A percentile compares a stretch with the other conserved stretches of the same genome.
These are phyloP conservation scores for Tipula helvola DNA, from an alignment of 2,888 invertebrate genomes.

Conservation along the genomic window DNA sequence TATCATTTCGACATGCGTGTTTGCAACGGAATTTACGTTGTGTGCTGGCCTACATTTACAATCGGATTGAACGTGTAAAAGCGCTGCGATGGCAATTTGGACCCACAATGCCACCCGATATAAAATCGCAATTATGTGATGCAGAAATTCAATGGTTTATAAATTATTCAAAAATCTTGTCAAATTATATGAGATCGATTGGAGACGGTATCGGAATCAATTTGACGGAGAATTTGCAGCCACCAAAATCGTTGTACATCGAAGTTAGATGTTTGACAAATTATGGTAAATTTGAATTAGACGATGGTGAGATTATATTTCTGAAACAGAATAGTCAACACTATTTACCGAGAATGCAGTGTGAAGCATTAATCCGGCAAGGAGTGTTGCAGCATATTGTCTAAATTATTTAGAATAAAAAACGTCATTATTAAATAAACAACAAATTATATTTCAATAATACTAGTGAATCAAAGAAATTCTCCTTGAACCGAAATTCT, in stretches of 20 bases:
- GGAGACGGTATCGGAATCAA: constrained; percentile 75
- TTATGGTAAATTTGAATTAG: constrained; percentile 88
- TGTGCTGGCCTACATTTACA: constrained; percentile 69
- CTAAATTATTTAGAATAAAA: constrained; percentile 17
- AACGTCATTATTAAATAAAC: not conserved
- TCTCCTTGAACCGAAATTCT: constrained; percentile 68
- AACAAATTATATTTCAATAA: not conserved
- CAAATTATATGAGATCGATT: constrained; percentile 80
- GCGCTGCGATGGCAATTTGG: constrained; percentile 95
- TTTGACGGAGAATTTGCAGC: constrained; percentile 73
- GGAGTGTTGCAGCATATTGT: constrained; percentile 71
- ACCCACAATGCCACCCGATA: constrained; percentile 74
- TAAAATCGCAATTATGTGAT: constrained; percentile 64
- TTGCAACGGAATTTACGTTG: constrained; percentile 84
- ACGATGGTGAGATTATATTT: constrained; percentile 81
- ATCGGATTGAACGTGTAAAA: constrained; percentile 65
- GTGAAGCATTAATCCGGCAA: constrained; percentile 81
- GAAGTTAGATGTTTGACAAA: constrained; percentile 84
- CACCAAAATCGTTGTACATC: constrained; percentile 84
- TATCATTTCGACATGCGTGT: constrained; percentile 74
- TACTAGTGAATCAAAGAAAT: constrained; percentile 34
- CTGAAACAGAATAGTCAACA: constrained; percentile 87
- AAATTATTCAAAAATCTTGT: constrained; percentile 73
- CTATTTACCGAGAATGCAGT: constrained; percentile 74
- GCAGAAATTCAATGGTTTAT: constrained; percentile 82